These are phyloP conservation scores for Leptinotarsa rubiginosa DNA, from an alignment of 2,888 invertebrate species.

Conservation along the genomic window DNA sequence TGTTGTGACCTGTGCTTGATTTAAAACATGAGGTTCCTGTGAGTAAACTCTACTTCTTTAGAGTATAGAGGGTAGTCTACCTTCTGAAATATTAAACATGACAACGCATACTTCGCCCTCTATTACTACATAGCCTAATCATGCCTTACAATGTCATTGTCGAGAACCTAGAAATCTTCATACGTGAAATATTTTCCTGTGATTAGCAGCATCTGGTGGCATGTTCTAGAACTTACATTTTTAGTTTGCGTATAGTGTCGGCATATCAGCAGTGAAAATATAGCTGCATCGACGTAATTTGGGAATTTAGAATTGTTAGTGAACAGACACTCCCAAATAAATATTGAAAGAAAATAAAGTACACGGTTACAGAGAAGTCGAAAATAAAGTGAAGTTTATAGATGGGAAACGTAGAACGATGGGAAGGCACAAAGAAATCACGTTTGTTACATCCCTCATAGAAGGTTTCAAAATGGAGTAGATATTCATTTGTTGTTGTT, in stretches of 20 bases:
- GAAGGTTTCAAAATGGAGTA: conserved; percentile 65
- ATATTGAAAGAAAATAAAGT: conserved; percentile 54
- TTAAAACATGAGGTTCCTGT: too few species aligned
- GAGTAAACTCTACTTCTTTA: too few species aligned
- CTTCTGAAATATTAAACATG: not conserved
- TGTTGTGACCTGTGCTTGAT: too few species aligned
- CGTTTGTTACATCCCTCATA: conserved; percentile 59
- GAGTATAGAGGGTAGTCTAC: not conserved
- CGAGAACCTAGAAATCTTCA: conserved; percentile 7
- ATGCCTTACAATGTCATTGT: not conserved
- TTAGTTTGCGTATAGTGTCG: conserved; percentile 51
- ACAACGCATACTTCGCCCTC: not conserved
- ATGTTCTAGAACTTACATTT: conserved; percentile 45
- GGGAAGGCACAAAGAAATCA: conserved; percentile 58
- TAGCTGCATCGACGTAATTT: conserved; percentile 57
- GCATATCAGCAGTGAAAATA: conserved; percentile 52
- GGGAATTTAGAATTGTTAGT: conserved; percentile 57
- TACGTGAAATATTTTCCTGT: not conserved
- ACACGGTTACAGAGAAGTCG: conserved; percentile 55
- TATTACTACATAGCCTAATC: not conserved
- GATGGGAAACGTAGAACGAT: conserved; percentile 51
- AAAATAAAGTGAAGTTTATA: conserved; percentile 55
- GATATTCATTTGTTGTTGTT: conserved; percentile 62
- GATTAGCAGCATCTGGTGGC: conserved; percentile 52
- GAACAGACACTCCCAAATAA: conserved; percentile 60